These are phyloP conservation scores for Synanthedon myopaeformis DNA, from an alignment of 2,888 invertebrate genomes.

Conservation along the genomic window DNA sequence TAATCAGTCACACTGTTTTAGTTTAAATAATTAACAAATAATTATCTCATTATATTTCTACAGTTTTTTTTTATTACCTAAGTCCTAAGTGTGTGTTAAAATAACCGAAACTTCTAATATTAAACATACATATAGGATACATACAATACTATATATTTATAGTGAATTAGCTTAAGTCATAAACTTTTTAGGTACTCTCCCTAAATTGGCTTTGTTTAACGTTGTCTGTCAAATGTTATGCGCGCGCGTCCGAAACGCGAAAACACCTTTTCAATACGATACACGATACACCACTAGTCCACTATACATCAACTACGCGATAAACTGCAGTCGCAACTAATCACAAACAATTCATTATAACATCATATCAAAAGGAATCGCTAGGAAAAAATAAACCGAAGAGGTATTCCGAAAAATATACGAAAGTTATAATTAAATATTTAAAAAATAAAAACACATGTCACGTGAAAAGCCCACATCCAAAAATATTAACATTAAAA, in stretches of 20 bases:
- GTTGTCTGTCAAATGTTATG: constrained; percentile 58
- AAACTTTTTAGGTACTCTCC: constrained; percentile 63
- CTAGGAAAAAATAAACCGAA: constrained; percentile 4
- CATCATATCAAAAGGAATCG: constrained; percentile 57
- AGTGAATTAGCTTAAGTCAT: constrained; percentile 69
- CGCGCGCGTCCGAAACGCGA: constrained; percentile 20
- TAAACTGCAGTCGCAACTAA: constrained; percentile 24
- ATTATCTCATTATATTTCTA: constrained; percentile 66
- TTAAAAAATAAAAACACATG: constrained; percentile 33
- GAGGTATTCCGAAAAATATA: constrained; percentile 9
- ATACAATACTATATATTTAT: constrained; percentile 69
- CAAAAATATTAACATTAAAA: constrained; percentile 44
- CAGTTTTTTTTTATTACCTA: constrained; percentile 45
- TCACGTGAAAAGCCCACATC: constrained; percentile 59
- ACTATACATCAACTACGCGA: constrained; percentile 15
- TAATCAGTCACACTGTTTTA: constrained; percentile 65
- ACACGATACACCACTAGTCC: too few relatives aligned
- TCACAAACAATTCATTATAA: constrained; percentile 3
- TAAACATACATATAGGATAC: constrained; percentile 69
- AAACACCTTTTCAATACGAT: constrained; percentile 7
- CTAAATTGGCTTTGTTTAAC: constrained; percentile 64
- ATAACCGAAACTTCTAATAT: constrained; percentile 69
- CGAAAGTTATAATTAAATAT: constrained; percentile 19
- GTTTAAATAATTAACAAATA: constrained; percentile 66
- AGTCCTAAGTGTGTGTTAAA: constrained; percentile 64